These are phyloP conservation scores for Drosophila rufa DNA, from an alignment of 1,140 invertebrate species.

Conservation along the genomic window DNA sequence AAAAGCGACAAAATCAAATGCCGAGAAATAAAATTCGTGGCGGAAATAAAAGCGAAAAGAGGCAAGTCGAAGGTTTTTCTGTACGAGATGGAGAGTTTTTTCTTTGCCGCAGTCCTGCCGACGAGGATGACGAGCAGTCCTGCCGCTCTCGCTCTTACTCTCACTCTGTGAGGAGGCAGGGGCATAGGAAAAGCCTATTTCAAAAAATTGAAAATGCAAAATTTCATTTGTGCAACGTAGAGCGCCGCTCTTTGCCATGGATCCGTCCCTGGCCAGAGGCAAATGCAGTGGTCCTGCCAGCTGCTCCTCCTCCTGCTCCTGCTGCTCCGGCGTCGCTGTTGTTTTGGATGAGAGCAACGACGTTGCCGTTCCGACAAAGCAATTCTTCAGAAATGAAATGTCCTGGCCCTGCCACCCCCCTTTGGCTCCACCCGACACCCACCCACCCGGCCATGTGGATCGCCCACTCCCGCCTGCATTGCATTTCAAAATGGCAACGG, in stretches of 20 bases:
- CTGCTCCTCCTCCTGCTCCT: slow-evolving; percentile 25
- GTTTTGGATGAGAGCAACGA: slow-evolving; percentile 56
- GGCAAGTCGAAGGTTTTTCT: slow-evolving; percentile 63
- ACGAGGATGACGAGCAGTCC: slow-evolving; percentile 27
- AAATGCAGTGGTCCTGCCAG: slow-evolving; percentile 56
- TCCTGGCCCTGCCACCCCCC: slow-evolving; percentile 45
- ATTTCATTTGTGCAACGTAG: slow-evolving; percentile 79
- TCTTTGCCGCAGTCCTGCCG: slow-evolving; percentile 37
- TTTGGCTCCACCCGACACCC: neutral
- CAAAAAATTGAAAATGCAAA: slow-evolving; percentile 84
- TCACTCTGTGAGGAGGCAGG: neutral
- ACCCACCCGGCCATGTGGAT: neutral
- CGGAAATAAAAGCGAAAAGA: slow-evolving; percentile 51
- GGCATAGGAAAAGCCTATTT: slow-evolving; percentile 78
- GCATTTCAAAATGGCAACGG: slow-evolving; percentile 64
- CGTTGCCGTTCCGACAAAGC: slow-evolving; percentile 66
- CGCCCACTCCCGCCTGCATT: slow-evolving; percentile 51
- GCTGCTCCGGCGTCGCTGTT: slow-evolving; percentile 40
- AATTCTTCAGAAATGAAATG: slow-evolving; percentile 84
- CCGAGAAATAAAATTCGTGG: slow-evolving; percentile 79
- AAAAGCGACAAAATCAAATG: slow-evolving; percentile 80
- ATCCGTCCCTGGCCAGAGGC: slow-evolving; percentile 25
- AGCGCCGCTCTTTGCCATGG: slow-evolving; percentile 27
- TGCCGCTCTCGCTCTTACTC: slow-evolving; percentile 7
- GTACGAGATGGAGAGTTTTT: slow-evolving; percentile 31